Percentiles rank a stretch among this genome's conserved stretches.
Conservation (phyloP, 2,113 vertebrate species). For the Myxocyprinus asiaticus region DNA sequence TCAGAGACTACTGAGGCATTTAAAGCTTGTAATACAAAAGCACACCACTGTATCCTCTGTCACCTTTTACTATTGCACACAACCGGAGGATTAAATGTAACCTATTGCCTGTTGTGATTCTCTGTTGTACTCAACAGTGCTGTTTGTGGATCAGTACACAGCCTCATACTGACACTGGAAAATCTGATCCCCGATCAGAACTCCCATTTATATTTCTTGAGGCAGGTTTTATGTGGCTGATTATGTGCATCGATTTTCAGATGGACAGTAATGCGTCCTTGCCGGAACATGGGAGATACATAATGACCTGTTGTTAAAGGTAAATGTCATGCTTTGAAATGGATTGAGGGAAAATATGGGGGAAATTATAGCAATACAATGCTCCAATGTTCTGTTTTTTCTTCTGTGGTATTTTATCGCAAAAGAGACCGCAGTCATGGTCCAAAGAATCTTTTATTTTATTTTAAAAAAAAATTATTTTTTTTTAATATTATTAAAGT, state of each 20-base stretch:
- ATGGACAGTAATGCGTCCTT: constrained; percentile 2
- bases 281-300: background rate
- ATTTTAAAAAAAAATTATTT: too few relatives aligned
- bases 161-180: background rate
- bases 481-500: too few relatives aligned
- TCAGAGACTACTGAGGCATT: background rate
- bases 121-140: background rate
- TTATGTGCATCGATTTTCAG: constrained; percentile 20
- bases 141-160: background rate
- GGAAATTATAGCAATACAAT: background rate
- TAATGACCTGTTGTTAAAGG: constrained; percentile 29
- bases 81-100: constrained; percentile 1
- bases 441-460: background rate
- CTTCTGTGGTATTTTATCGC: background rate
- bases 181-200: constrained; percentile 12
- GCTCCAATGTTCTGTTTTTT: background rate
- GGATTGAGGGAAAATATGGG: constrained; percentile 2
- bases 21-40: too few relatives aligned
- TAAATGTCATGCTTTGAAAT: constrained; percentile 17
- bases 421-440: background rate
- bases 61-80: background rate
- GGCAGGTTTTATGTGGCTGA: background rate
- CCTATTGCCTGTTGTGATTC: constrained; percentile 22
- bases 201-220: background rate
- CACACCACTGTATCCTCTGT: background rate